Percentiles rank a stretch among this genome's conserved stretches.
Conservation (phyloP, 2,113 vertebrate species). For the Mirza zaza region DNA sequence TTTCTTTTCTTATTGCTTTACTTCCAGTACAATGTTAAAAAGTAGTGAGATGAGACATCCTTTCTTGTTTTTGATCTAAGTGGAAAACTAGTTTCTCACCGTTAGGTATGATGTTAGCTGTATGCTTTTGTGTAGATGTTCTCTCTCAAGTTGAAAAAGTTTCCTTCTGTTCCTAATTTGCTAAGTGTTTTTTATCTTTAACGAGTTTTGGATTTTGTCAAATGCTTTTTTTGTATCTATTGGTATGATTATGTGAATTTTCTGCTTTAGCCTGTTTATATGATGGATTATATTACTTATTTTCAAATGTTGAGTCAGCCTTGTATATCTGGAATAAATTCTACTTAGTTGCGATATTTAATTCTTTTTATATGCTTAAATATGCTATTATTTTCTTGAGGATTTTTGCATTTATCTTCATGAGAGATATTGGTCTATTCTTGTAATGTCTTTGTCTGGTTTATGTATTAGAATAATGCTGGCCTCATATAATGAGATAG, state of each 20-base stretch:
- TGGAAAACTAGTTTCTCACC: not conserved
- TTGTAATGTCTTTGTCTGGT: not conserved
- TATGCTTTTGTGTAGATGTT: not conserved
- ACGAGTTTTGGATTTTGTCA: not conserved
- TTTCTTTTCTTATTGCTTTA: not conserved
- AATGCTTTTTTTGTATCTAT: not conserved
- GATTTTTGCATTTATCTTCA: not conserved
- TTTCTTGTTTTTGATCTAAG: not conserved
- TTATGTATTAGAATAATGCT: not conserved
- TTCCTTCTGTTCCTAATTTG: not conserved
- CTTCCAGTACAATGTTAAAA: not conserved
- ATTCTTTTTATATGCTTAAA: not conserved
- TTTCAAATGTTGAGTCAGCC: not conserved
- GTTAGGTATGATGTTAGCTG: not conserved
- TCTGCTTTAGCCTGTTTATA: not conserved
- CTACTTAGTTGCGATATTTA: not conserved
- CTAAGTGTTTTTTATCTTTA: not conserved
- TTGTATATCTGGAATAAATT: not conserved
- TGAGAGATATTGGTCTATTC: not conserved
- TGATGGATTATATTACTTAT: not conserved
- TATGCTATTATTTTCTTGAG: not conserved
- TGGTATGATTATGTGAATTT: not conserved
- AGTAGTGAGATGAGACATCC: not conserved
- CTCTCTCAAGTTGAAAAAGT: not conserved
- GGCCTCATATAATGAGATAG: not conserved